Base-by-base conservation (phyloP, 2,113 vertebrate genomes). In the Cyphomyrus discorhynchus region DNA sequence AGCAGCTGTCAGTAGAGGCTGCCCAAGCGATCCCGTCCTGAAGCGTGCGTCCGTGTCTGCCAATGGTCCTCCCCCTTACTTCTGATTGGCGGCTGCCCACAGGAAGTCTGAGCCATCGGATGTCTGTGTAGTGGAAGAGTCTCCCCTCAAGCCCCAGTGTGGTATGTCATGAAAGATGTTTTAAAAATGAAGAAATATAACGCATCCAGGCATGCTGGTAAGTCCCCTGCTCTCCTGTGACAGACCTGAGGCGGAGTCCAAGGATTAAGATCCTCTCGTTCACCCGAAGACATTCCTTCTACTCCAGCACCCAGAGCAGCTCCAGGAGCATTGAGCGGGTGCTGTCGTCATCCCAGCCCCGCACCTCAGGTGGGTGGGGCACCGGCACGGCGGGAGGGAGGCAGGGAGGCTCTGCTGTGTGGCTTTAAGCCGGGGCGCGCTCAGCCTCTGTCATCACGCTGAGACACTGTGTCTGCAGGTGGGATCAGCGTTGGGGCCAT, bases 121-220 rank as follows among this genome's bases (percentile, higher is more conserved):
- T 42, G 90, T 95, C 21, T 93, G 90, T 74, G 91, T 99, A 74
- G 97, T 99, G 53, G 98, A 99, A 92, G 98, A 99, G 91, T 99
- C 98, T 62, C 98, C 98, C 89, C 94, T 97, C 35, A 99, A 98
- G 94, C 94, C 92, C 85, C 91, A 94, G 85, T 92, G 91, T 88
- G 97, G 98, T 99, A 93, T 93, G 92, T 93, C 5, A 84, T 10
- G 86, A 35, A 74, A 31, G n/a, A 35, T 80, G 19, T 66, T n/a
- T 7, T 39, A 9, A 87, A 87, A 47, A 47, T 84, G 3, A 21
- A 84, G 21, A 86, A 50, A 50, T 46, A 15, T 13, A 10, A n/a
- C 2, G 13, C 24, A 24, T 50, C 9, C 45, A 56, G 17, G 31
- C n/a, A 21, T 50, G 17, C 74, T 35, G 17, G 86, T 50, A 9